Base-by-base conservation (phyloP, 2,797 vertebrate genomes). In the Hyperoplus lanceolatus region DNA sequence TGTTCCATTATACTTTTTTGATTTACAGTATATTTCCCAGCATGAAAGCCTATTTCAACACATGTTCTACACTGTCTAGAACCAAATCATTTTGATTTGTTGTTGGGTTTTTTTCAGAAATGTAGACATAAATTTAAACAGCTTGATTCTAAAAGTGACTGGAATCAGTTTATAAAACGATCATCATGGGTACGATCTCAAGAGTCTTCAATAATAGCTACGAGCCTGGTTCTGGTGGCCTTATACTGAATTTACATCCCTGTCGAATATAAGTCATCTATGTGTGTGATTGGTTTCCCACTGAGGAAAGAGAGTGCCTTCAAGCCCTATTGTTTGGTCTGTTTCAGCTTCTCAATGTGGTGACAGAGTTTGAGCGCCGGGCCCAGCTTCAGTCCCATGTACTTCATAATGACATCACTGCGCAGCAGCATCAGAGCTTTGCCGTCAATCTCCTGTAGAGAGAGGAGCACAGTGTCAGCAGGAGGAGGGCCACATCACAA, bases 331-430 rank as follows among this genome's bases (percentile, higher is more conserved):
- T 96, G 96, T 93, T 97, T 98, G 64, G 93, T 94, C 93, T 97
- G 96, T 87, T 97, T 99, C 83, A 98, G 96, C 92, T 94, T 96
- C 89, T 99, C 97, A 46, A 98, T 97, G 89, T 98, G 96, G 88
- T 98, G 96, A 85, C 97, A 98, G 68, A 98, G 90, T 91, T 99
- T 99, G 13, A 98, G 95, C 12, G 97, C 97, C 59, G 98, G 98
- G 12, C 98, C 98, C 79, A 99, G 93, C 90, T 99, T 98, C 86
- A 99, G 93, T 68, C 97, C 97, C 97, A 99, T 97, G 72, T 99
- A 98, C 93, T 98, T 99, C 97, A 98, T 99, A 54, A 98, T 96
- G 95, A 97, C 94, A 13, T 99, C 98, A 84, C 97, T 99, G 71
- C 97, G 96, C 87, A 99, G 95, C 83, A 99, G 92, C 77, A 99